These are phyloP conservation scores for Drosophila repleta DNA, from an alignment of 1,140 invertebrate genomes.

Conservation along the genomic window DNA sequence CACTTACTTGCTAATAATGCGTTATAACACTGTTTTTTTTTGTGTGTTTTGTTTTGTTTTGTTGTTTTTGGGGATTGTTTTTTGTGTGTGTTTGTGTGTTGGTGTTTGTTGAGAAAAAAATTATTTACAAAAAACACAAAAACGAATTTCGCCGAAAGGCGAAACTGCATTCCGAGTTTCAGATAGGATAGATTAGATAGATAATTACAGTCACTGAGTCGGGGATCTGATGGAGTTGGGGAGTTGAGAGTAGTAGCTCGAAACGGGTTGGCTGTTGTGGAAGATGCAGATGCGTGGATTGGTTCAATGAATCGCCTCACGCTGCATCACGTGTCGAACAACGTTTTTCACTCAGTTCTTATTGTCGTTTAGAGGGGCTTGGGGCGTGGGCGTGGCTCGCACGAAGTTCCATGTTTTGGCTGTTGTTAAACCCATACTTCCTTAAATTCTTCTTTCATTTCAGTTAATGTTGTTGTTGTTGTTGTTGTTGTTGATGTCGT, in stretches of 20 bases:
- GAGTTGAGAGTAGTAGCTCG: slow-evolving; percentile 12
- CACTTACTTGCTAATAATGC: slow-evolving; percentile 83
- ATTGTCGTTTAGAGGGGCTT: slow-evolving; percentile 11
- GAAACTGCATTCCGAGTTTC: slow-evolving; percentile 39
- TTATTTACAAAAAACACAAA: slow-evolving; percentile 75
- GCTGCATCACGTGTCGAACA: slow-evolving; percentile 54
- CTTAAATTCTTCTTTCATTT: slow-evolving; percentile 36
- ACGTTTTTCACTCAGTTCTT: slow-evolving; percentile 43
- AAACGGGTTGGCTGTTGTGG: slow-evolving; percentile 17
- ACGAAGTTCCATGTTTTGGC: slow-evolving; percentile 19
- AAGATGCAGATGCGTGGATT: slow-evolving; percentile 4
- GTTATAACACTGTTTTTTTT: slow-evolving; percentile 79
- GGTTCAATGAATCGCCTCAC: slow-evolving; percentile 21
- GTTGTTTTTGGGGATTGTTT: slow-evolving; percentile 38
- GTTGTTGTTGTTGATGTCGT: slow-evolving; percentile 35
- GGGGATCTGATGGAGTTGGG: slow-evolving; percentile 18
- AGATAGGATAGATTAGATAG: slow-evolving; percentile 32
- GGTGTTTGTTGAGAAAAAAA: slow-evolving; percentile 58
- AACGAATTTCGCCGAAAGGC: slow-evolving; percentile 34
- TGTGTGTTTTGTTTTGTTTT: slow-evolving; percentile 60
- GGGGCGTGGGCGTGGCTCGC: slow-evolving; percentile 22
- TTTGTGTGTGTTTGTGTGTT: slow-evolving; percentile 44
- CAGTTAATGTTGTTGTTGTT: slow-evolving; percentile 30
- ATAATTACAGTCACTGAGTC: slow-evolving; percentile 68
- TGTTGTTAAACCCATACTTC: slow-evolving; percentile 47